phyloP scores from a whole-genome alignment of 2,888 invertebrate species.

The Rhogogaster chlorosoma region DNA sequence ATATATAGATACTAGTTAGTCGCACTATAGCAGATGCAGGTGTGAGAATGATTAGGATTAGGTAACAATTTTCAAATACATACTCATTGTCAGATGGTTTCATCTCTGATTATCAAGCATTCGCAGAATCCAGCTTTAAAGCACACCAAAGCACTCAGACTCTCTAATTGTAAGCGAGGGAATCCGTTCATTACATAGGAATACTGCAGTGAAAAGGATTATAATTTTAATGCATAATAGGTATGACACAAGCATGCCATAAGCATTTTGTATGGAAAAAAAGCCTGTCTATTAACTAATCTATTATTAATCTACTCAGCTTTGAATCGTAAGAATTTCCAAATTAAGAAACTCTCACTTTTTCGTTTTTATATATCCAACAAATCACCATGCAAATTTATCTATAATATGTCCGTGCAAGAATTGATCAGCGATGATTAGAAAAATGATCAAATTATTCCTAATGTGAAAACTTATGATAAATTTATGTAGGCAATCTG shows the following conservation, averaged over 20 bases:
- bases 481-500: neutral
- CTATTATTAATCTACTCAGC: neutral
- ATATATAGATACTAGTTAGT: neutral
- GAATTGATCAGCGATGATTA: too few species aligned
- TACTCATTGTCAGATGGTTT: slow-evolving; percentile 10
- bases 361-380: neutral
- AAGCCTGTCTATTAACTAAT: neutral
- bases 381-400: neutral
- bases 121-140: neutral
- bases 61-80: neutral
- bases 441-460: neutral
- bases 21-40: neutral
- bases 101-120: neutral
- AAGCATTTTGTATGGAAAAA: neutral
- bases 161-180: neutral
- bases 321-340: neutral
- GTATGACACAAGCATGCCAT: neutral
- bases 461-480: neutral
- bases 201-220: neutral
- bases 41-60: neutral
- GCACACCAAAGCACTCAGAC: slow-evolving; percentile 14
- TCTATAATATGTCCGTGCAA: too few species aligned
- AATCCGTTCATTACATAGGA: neutral
- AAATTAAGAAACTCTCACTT: neutral
- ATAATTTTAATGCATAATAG: neutral